These are phyloP conservation scores for Myotis pilosus DNA, from an alignment of 2,797 vertebrate species.

Conservation along the genomic window DNA sequence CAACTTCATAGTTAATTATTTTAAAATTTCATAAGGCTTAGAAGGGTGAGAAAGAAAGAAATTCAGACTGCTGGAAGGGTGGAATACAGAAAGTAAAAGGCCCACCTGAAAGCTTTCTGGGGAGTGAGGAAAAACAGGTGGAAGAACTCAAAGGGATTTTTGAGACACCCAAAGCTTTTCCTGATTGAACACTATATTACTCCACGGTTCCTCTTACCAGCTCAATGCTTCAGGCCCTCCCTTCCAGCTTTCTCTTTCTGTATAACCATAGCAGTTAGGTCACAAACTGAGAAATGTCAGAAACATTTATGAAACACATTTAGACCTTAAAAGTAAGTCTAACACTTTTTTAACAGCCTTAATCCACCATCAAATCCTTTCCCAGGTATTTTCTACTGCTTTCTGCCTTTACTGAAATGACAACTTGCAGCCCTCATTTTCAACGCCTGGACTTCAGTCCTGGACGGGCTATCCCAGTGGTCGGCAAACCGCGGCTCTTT, in stretches of 20 bases:
- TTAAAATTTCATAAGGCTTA: not conserved
- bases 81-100: not conserved
- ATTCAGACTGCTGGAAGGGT: not conserved
- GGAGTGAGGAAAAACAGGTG: not conserved
- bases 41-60: conserved; percentile 30
- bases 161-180: not conserved
- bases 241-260: not conserved
- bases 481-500: no score
- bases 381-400: not conserved
- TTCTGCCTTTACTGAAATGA: conserved; percentile 21
- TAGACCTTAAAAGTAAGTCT: conserved; percentile 38
- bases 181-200: not conserved
- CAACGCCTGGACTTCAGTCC: not conserved
- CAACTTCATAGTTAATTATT: not conserved
- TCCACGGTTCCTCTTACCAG: not conserved
- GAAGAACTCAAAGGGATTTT: conserved; percentile 29
- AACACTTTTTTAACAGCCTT: not conserved
- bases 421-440: not conserved
- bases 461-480: not conserved
- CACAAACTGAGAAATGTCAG: not conserved
- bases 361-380: conserved; percentile 8
- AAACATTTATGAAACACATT: not conserved
- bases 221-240: not conserved
- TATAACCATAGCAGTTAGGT: not conserved
- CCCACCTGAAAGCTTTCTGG: not conserved